A percentile compares a stretch with the other conserved stretches of the same genome.
Conservation (phyloP, 2,797 vertebrate species). For the Squalus acanthias region DNA sequence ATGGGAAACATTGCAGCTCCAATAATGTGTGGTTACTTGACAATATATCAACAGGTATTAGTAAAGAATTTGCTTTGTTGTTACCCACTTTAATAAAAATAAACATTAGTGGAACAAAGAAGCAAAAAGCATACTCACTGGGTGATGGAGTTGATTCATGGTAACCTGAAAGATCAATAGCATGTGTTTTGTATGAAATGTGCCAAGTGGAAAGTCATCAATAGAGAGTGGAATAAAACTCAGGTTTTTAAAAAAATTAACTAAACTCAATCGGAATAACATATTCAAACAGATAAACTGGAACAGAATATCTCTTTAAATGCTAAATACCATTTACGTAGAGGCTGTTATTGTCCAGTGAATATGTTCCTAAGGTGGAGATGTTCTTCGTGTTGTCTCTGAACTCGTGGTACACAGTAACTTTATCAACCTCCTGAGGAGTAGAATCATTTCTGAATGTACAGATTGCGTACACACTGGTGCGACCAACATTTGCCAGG, state of each 20-base stretch:
- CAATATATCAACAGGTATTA: neutral
- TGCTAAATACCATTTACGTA: neutral
- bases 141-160: neutral
- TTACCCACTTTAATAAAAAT: too few relatives aligned
- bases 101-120: too few relatives aligned
- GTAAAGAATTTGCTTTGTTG: too few relatives aligned
- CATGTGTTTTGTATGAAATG: neutral
- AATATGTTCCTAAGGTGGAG: neutral
- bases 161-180: neutral
- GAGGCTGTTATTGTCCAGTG: conserved; percentile 18
- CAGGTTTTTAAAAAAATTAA: neutral
- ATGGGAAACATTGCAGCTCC: too few relatives aligned
- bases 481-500: neutral
- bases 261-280: neutral
- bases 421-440: neutral
- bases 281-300: neutral
- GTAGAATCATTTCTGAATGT: conserved; percentile 3
- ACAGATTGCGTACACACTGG: conserved; percentile 4
- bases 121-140: neutral
- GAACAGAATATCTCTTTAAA: neutral
- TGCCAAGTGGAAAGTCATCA: neutral
- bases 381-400: neutral
- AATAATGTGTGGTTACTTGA: neutral
- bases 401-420: neutral
- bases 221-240: neutral